Conservation (phyloP, 1,140 invertebrate species). For the Pseudomyrmex flavicornis region DNA sequence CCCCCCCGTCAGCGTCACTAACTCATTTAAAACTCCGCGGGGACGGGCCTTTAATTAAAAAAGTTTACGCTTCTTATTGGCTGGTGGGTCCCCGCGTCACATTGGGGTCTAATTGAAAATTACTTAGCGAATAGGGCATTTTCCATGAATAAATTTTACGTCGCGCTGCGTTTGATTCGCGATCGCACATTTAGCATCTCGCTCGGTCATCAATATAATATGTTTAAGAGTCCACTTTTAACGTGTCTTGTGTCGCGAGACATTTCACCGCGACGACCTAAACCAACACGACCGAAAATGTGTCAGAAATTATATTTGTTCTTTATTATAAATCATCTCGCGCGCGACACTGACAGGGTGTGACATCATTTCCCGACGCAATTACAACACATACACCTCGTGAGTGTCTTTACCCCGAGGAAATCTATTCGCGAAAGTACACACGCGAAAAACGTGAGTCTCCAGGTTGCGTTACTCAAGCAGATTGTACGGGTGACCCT, state of each 20-base stretch:
- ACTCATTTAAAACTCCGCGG: slow-evolving; percentile 70
- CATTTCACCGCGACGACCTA: not conserved
- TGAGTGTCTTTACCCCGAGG: not conserved
- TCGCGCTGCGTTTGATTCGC: not conserved
- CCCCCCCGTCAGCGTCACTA: slow-evolving; percentile 63
- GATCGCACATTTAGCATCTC: slow-evolving; percentile 1
- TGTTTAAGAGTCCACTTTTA: not conserved
- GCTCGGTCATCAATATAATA: slow-evolving; percentile 14
- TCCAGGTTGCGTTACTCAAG: slow-evolving; percentile 11
- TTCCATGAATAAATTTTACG: slow-evolving; percentile 52
- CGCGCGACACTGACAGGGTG: not conserved
- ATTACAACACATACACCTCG: not conserved
- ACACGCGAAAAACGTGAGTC: not conserved
- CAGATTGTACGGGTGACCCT: slow-evolving; percentile 15
- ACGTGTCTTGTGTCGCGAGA: too few relatives aligned
- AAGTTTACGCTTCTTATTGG: slow-evolving; percentile 73
- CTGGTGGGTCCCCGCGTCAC: slow-evolving; percentile 54
- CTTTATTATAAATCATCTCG: not conserved
- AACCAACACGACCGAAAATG: not conserved
- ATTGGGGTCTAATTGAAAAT: slow-evolving; percentile 74
- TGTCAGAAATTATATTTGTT: not conserved
- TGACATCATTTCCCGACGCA: not conserved
- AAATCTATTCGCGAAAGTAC: slow-evolving; percentile 25
- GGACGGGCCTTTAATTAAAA: slow-evolving; percentile 72
- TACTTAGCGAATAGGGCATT: slow-evolving; percentile 58